Conservation (phyloP, 2,113 vertebrate species). For the Oxygymnocypris stewartii region DNA sequence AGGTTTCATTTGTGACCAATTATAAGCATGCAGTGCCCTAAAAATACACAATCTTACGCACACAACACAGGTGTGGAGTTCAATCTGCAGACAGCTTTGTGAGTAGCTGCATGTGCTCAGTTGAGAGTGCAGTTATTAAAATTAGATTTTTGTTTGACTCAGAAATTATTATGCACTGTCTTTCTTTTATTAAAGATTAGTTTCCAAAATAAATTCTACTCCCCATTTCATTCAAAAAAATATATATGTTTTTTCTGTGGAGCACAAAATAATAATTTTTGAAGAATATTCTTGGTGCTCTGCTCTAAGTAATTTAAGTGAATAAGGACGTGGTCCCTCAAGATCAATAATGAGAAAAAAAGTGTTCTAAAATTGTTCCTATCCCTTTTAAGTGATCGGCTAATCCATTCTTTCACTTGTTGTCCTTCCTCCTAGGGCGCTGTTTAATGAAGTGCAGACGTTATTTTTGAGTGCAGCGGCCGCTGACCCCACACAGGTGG, state of each 20-base stretch:
- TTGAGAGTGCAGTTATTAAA: not conserved
- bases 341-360: not conserved
- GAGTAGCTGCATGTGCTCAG: not conserved
- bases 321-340: not conserved
- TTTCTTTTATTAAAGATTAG: not conserved
- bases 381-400: not conserved
- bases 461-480: conserved; percentile 89
- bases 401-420: not conserved
- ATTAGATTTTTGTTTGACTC: not conserved
- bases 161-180: not conserved
- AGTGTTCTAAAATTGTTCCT: not conserved
- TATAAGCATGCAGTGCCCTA: not conserved
- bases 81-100: not conserved
- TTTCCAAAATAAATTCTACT: not conserved
- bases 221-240: too few relatives aligned
- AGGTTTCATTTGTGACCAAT: conserved; percentile 1
- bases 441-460: conserved; percentile 92
- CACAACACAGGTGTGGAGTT: not conserved
- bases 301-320: not conserved
- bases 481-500: conserved; percentile 82
- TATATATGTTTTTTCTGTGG: too few relatives aligned
- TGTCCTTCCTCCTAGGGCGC: conserved; percentile 72
- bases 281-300: not conserved
- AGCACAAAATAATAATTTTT: not conserved
- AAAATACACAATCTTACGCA: not conserved